Percentiles rank a stretch among this genome's conserved stretches.
Conservation (phyloP, 2,888 invertebrate genomes). For the Lithosia quadra region DNA sequence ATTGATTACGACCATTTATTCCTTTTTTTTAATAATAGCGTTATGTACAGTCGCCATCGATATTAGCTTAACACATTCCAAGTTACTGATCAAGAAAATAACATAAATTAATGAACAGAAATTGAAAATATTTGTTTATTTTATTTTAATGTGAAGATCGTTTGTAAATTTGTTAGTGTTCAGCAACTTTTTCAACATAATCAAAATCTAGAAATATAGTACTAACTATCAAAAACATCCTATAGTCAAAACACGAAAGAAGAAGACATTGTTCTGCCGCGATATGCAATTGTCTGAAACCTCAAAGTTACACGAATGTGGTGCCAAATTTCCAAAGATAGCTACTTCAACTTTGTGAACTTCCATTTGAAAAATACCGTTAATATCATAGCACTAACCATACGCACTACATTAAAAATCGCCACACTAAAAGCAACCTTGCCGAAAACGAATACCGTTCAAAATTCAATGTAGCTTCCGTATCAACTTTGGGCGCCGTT, state of each 20-base stretch:
- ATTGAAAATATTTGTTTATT: too few species aligned
- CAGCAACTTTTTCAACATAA: too few species aligned
- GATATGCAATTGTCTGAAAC: slow-evolving; percentile 32
- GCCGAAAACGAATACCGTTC: slow-evolving; percentile 29
- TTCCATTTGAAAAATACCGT: slow-evolving; percentile 49
- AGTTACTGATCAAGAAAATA: too few species aligned
- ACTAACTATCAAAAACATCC: not conserved
- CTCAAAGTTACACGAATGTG: slow-evolving; percentile 36
- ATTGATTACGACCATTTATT: not conserved
- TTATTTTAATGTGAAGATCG: too few species aligned
- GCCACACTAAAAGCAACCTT: slow-evolving; percentile 32
- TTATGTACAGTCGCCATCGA: too few species aligned
- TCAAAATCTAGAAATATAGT: too few species aligned
- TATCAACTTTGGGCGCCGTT: slow-evolving; percentile 45
- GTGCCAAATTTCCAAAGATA: slow-evolving; percentile 47
- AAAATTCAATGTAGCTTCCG: slow-evolving; percentile 39
- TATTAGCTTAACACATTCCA: too few species aligned
- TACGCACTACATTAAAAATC: slow-evolving; percentile 45
- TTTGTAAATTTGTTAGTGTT: too few species aligned
- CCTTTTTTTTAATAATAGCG: too few species aligned
- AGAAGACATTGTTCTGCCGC: slow-evolving; percentile 27
- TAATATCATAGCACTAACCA: slow-evolving; percentile 43
- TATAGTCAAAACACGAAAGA: slow-evolving; percentile 13
- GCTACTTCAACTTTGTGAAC: slow-evolving; percentile 45
- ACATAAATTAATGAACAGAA: too few species aligned